Evolutionary conservation across 2,888 invertebrate species (phyloP), one percentile per base, ranked within the genome.

Genomic region (Drosophila fulvimacula): DNA sequence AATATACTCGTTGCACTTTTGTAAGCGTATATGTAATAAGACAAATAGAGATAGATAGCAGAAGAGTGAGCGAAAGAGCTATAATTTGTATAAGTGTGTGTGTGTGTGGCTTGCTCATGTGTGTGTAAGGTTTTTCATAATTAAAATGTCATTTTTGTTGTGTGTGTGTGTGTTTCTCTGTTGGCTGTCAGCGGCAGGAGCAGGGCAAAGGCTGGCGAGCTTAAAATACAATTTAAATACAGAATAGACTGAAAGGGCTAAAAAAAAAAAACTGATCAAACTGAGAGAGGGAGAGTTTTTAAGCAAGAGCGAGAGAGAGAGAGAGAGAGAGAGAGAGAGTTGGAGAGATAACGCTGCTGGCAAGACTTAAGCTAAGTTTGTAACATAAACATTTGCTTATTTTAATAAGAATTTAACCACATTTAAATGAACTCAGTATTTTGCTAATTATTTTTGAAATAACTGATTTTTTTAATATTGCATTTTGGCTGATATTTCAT

Each of bases 81-180:
- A n/a, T 15, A 44, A 27, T 44, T 38, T 44, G 9, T 44, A 44
- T 27, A 27, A 19, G 44, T 5, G 27, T 24, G 15, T 27, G n/a
- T n/a, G 38, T 3, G 39, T 39, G 10, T 10, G 17, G 4, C 9
- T 34, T 30, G 2, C 5, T 11, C 41, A 19, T 27, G 2, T 32
- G 48, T 17, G 2, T 19, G 27, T 42, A 24, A 46, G 30, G 15
- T 41, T 41, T 52, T 52, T 60, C 53, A 41, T 60, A 60, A 60
- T 60, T 60, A 60, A 52, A 60, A 60, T 52, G 59, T 41, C 59
- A 53, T 30, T 52, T 39, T 56, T 30, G 42, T 44, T 57, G 32
- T 34, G 32, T 19, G 46, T 57, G 32, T 34, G 32, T 19, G 46
- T 46, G 27, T 6, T n/a, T 17, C 6, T 19, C 13, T 51, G 51